Base-by-base conservation (phyloP, 2,113 vertebrate genomes). In the Neolamprologus brichardi region DNA sequence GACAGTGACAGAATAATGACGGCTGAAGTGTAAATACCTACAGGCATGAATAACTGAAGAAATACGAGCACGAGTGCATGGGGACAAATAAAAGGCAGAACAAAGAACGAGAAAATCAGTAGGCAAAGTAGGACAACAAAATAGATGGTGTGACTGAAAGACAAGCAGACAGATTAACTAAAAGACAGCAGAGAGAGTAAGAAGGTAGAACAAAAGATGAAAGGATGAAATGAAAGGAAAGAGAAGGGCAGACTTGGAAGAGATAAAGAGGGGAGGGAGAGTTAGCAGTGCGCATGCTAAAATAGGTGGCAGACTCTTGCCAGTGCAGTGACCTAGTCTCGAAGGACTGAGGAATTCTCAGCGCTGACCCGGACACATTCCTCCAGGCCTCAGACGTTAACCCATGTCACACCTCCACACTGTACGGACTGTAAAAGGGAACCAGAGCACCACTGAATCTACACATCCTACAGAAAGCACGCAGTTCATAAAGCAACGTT, bases 291-390 rank as follows among this genome's bases (percentile, higher is more conserved):
- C 11, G 54, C 87, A 79, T 89, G 90, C 90, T 88, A 89, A 91
- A 95, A 89, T 90, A 91, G 92, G 92, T 91, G 94, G 91, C 93
- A 91, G 94, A 91, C 92, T 93, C 92, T 92, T 88, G 93, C 92
- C 92, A 91, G 90, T 85, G 94, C 88, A 88, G 82, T 89, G 91
- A 94, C 94, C 92, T 91, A 91, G 92, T 95, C 89, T 81, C 87
- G 44, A 86, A 90, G 83, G 92, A 91, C 94, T 91, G 90, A 94
- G 93, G 94, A 95, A 95, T 95, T 96, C 90, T 93, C 88, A 88
- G 91, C 20, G 87, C 91, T 87, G 85, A 92, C 92, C 92, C 83
- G 88, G 91, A 95, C 93, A 92, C 95, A 96, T 96, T 95, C 94
- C 93, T 93, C 91, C 85, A 11, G 85, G 90, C 88, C 85, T 91